Evolutionary conservation across 2,797 vertebrate genomes (phyloP), one percentile per base, ranked within the genome.

Genomic region (Coregonus sp.): DNA sequence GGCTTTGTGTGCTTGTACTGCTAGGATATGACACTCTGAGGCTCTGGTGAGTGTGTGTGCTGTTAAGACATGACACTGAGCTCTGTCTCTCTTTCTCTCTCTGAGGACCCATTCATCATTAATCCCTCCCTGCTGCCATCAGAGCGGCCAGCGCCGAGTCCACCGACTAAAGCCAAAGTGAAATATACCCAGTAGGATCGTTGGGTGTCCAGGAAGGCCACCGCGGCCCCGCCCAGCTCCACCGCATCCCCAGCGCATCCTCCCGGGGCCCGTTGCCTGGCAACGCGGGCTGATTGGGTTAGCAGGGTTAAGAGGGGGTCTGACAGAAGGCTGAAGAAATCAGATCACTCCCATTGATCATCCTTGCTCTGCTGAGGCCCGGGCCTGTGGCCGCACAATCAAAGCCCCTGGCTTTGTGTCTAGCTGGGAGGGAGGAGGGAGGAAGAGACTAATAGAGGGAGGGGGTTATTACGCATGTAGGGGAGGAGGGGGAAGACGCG

Each of bases 321-420:
- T 87, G 88, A 89, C 87, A n/a, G 2, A 83, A 80, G 89, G 87
- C 85, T 69, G 72, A 79, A 88, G 89, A 85, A 92, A 93, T 89
- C 89, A 78, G 90, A 93, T 92, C 91, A 91, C 85, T 89, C 84
- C 78, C 91, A 93, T 93, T 92, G 91, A 94, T 94, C 92, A 91
- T 91, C 81, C 75, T 73, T 35, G 37, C 83, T 89, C 89, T 81
- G 74, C 84, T 84, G 86, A 91, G 88, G 89, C 83, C 82, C 1
- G 69, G 83, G 81, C 84, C 84, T 76, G 67, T 59, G 52, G 82
- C 86, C 82, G 77, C 81, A 81, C 86, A 91, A 50, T 91, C 88
- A 87, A 90, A 47, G 40, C 40, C 40, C 40, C 40, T 47, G 72
- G 86, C 82, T 15, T 31, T 35, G 33, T 79, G 85, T 90, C 87